Conservation (phyloP, 2,797 vertebrate species). For the Erithacus rubecula region DNA sequence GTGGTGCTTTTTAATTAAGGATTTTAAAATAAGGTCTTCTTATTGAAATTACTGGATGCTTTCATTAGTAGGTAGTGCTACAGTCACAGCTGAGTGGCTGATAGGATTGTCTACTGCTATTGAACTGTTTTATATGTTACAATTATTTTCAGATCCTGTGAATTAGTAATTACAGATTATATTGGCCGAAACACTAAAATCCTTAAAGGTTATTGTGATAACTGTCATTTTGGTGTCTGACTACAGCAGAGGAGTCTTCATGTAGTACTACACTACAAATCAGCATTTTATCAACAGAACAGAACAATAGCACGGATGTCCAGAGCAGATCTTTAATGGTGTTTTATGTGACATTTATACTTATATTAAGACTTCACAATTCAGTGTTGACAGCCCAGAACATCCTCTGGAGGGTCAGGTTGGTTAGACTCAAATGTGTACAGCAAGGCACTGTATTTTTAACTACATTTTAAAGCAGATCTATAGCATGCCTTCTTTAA, state of each 20-base stretch:
- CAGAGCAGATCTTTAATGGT: not conserved
- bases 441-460: not conserved
- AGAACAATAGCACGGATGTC: accelerated
- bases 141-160: not conserved
- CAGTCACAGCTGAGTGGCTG: not conserved
- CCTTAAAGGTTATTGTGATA: not conserved
- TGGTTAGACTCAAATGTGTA: not conserved
- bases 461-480: not conserved
- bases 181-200: not conserved
- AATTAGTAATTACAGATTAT: not conserved
- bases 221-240: not conserved
- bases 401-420: not conserved
- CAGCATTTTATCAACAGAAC: not conserved
- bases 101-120: not conserved
- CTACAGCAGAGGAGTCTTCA: not conserved
- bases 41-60: not conserved
- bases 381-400: not conserved
- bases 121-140: not conserved
- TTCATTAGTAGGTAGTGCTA: not conserved
- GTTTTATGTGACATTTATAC: accelerated
- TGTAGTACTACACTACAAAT: not conserved
- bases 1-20: not conserved
- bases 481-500: not conserved
- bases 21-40: not conserved
- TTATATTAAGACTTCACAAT: not conserved